Conservation (phyloP, 2,113 vertebrate species). For the Platysteira castanea region DNA sequence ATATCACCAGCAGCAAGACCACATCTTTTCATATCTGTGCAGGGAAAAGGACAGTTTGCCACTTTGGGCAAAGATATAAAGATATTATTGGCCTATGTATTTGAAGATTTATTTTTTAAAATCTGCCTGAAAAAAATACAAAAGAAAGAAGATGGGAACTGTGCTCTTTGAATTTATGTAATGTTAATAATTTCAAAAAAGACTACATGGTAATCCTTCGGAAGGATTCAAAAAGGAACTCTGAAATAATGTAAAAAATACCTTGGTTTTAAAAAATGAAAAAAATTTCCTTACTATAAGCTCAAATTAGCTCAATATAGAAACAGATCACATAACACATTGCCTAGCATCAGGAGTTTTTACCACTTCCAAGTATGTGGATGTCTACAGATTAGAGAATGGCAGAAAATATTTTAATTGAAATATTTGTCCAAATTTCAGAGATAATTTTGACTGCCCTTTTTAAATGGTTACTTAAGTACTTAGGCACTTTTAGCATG, state of each 20-base stretch:
- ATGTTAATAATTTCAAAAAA: background rate
- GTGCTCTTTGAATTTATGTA: background rate
- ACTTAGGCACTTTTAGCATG: background rate
- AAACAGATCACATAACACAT: background rate
- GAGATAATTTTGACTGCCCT: background rate
- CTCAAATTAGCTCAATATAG: background rate
- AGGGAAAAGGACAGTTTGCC: conserved; percentile 3
- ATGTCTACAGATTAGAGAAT: background rate
- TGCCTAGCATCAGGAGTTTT: background rate
- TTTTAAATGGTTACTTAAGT: background rate
- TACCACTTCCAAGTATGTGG: background rate
- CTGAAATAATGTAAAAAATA: background rate
- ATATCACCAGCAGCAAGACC: conserved; percentile 43
- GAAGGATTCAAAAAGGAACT: background rate
- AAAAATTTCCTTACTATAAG: background rate
- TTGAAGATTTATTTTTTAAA: background rate
- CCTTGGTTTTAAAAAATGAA: background rate
- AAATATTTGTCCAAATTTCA: background rate
- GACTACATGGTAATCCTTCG: background rate
- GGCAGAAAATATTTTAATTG: background rate
- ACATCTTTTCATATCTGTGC: conserved; percentile 30
- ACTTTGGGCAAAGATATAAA: conserved; percentile 28
- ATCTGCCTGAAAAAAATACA: background rate
- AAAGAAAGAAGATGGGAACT: background rate
- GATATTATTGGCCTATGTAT: background rate